Percentiles rank a stretch among this genome's conserved stretches.
phyloP scores from a whole-genome alignment of 2,797 vertebrate genomes.

The Jordanella pulchra region DNA sequence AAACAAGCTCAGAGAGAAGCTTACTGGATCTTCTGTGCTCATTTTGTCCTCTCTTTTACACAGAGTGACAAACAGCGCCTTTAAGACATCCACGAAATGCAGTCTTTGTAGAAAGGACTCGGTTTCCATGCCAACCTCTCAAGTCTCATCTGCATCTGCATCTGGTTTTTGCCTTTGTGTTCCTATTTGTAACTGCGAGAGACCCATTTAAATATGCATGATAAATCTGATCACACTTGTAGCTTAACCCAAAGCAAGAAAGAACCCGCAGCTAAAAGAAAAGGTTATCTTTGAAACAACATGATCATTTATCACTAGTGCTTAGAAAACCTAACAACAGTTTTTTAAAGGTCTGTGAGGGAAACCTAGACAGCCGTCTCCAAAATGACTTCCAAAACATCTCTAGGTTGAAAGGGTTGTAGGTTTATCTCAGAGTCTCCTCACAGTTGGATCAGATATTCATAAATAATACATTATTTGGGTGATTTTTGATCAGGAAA shows the following conservation, averaged over 20 bases:
- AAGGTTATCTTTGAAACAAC: too few relatives aligned
- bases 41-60: conserved; percentile 9
- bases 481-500: too few relatives aligned
- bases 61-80: background rate
- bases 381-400: too few relatives aligned
- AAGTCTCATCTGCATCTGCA: conserved; percentile 24
- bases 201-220: too few relatives aligned
- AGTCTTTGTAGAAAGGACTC: conserved; percentile 7
- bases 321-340: too few relatives aligned
- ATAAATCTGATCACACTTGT: conserved; percentile 1
- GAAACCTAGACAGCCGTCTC: too few relatives aligned
- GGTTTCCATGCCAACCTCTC: conserved; percentile 56
- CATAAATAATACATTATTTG: too few relatives aligned
- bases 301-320: too few relatives aligned
- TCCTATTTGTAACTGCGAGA: background rate
- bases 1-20: conserved; percentile 32
- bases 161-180: conserved; percentile 11
- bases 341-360: too few relatives aligned
- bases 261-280: background rate
- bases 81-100: background rate
- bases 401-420: too few relatives aligned
- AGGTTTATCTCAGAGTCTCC: too few relatives aligned
- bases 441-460: too few relatives aligned
- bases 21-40: conserved; percentile 17
- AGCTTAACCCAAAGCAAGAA: background rate